Conservation (phyloP, 2,113 vertebrate species). For the cattle (Bos taurus) region ARS-UCD2.0 NC_037334.1:47784001-47784500, state of each 20-base stretch:
- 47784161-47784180: neutral
- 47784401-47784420: neutral
- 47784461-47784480: neutral
- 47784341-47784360: neutral
- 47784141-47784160: neutral
- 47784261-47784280: neutral
- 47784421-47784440: neutral
- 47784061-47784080: neutral
- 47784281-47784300: neutral
- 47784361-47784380: neutral
- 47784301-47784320: neutral
- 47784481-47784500: neutral
- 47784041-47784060: neutral
- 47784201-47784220: neutral
- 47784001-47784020: conserved; percentile 1
- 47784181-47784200: neutral
- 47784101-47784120: neutral
- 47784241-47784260: neutral
- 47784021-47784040: conserved; percentile 5
- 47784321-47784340: neutral
- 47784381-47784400: neutral
- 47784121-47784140: neutral
- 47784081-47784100: neutral
- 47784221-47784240: neutral
- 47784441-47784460: neutral